A percentile compares a stretch with the other conserved stretches of the same genome.
Evolutionary conservation across 2,113 vertebrate species (phyloP).

Genomic region (Phoxinus phoxinus): DNA sequence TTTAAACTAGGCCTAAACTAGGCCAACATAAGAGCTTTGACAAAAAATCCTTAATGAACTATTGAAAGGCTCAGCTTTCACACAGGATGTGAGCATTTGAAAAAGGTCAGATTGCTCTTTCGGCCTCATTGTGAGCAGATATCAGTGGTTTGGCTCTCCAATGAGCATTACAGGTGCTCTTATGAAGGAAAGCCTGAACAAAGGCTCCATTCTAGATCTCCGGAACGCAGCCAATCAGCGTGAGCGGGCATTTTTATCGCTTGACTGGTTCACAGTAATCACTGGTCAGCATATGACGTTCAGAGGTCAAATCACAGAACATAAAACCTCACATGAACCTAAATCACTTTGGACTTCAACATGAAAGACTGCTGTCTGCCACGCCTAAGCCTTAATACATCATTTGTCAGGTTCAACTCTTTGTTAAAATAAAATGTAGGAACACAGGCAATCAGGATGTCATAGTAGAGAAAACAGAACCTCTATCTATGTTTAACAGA

Average conservation of each 20-base stretch:
- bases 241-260: slow-evolving; percentile 31
- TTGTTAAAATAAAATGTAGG: background rate
- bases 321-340: slow-evolving; percentile 1
- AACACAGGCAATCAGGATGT: slow-evolving; percentile 26
- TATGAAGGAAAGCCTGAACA: slow-evolving; percentile 52
- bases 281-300: slow-evolving; percentile 15
- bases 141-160: slow-evolving; percentile 44
- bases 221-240: slow-evolving; percentile 34
- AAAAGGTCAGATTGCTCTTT: slow-evolving; percentile 46
- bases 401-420: background rate
- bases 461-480: background rate
- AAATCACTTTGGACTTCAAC: slow-evolving; percentile 4
- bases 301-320: slow-evolving; percentile 21
- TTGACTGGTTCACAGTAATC: slow-evolving; percentile 38
- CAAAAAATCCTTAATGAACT: slow-evolving; percentile 31
- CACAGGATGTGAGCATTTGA: slow-evolving; percentile 49
- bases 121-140: slow-evolving; percentile 43
- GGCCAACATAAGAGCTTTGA: slow-evolving; percentile 27
- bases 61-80: slow-evolving; percentile 43
- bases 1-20: slow-evolving; percentile 21
- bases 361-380: background rate
- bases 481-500: slow-evolving; percentile 16
- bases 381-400: background rate
- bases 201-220: slow-evolving; percentile 53
- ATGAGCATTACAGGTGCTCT: slow-evolving; percentile 53